Conservation (phyloP, 2,888 invertebrate species). For the Protophormia terraenovae region DNA sequence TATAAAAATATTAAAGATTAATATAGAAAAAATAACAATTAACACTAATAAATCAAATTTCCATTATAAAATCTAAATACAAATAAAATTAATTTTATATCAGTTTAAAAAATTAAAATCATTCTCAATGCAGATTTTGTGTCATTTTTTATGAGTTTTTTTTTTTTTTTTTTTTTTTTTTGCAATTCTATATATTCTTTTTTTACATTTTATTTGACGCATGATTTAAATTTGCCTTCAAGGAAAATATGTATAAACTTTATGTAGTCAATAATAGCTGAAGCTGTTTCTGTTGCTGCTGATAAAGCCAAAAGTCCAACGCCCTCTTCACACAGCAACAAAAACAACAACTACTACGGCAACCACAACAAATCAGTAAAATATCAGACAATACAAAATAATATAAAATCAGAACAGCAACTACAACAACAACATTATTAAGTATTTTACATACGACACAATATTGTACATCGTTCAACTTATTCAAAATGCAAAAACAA, state of each 20-base stretch:
- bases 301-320: constrained; percentile 68
- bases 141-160: not conserved
- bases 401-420: constrained; percentile 27
- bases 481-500: constrained; percentile 25
- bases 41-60: not conserved
- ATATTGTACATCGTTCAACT: not conserved
- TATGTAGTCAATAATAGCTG: constrained; percentile 45
- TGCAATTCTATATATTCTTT: no score
- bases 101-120: constrained; percentile 4
- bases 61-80: not conserved
- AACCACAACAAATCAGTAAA: constrained; percentile 13
- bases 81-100: not conserved
- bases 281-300: constrained; percentile 53
- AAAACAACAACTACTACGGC: constrained; percentile 8
- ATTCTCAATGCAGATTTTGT: not conserved
- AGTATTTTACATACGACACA: not conserved
- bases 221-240: constrained; percentile 64
- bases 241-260: constrained; percentile 46
- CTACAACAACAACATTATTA: constrained; percentile 15
- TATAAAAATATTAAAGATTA: not conserved
- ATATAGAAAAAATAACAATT: not conserved
- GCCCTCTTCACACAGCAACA: constrained; percentile 61
- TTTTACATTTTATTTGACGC: constrained; percentile 51
- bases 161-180: constrained; percentile 19
- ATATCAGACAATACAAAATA: constrained; percentile 34